Evolutionary conservation across 1,140 invertebrate genomes (phyloP).

Genomic region (Planococcus citri): DNA sequence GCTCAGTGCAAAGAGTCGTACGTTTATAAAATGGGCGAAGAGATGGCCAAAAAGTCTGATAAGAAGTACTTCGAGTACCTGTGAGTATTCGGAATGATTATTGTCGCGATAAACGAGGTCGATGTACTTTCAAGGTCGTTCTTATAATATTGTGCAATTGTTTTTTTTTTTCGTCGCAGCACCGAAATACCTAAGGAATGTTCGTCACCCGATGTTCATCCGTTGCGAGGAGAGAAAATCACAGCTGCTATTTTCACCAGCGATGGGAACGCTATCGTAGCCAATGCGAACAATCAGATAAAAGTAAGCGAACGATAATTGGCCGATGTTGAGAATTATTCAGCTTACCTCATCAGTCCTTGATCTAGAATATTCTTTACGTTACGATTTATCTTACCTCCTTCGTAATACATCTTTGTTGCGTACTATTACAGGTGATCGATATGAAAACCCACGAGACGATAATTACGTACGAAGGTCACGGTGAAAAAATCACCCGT

Average conservation of each 20-base stretch:
- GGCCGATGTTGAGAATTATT: neutral
- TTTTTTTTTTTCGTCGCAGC: neutral
- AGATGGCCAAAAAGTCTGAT: conserved; percentile 1
- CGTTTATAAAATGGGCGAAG: conserved; percentile 24
- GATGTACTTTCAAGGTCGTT: neutral
- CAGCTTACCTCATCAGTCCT: neutral
- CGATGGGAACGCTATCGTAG: neutral
- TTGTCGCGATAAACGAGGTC: neutral
- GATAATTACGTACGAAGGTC: neutral
- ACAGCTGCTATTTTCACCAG: neutral
- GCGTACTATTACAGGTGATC: neutral
- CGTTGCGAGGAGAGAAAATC: neutral
- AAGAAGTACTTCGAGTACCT: neutral
- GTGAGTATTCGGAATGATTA: neutral
- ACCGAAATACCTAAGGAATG: neutral
- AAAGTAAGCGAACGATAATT: neutral
- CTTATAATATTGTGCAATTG: neutral
- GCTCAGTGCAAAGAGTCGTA: conserved; percentile 22
- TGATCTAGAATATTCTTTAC: too few species aligned
- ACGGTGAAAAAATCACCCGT: neutral
- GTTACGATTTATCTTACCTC: neutral
- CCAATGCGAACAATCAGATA: neutral
- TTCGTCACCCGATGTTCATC: neutral
- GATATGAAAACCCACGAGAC: neutral
- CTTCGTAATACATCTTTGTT: neutral